phyloP scores from a whole-genome alignment of 2,113 vertebrate genomes.

The Emydura subglobosa region DNA sequence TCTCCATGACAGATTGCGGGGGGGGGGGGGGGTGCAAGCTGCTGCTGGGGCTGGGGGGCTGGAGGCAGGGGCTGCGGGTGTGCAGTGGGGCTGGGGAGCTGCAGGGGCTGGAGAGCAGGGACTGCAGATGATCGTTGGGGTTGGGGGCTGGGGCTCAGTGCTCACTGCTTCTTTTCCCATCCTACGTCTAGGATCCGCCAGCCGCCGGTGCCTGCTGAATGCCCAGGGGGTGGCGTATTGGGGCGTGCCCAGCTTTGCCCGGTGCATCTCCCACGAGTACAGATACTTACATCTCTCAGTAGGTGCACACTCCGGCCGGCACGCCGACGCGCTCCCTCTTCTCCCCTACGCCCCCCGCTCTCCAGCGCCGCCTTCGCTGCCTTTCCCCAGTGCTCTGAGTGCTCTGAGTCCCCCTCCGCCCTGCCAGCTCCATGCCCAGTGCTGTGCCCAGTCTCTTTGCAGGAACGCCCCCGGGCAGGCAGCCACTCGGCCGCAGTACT shows the following conservation, averaged over 20 bases:
- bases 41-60: neutral
- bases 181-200: slow-evolving; percentile 90
- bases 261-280: slow-evolving; percentile 98
- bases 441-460: neutral
- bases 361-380: neutral
- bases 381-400: too few relatives aligned
- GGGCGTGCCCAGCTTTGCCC: slow-evolving; percentile 98
- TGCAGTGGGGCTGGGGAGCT: neutral
- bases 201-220: slow-evolving; percentile 97
- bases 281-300: slow-evolving; percentile 96
- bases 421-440: neutral
- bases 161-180: neutral
- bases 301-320: slow-evolving; percentile 67
- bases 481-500: neutral
- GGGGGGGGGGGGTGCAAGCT: too few relatives aligned
- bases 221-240: slow-evolving; percentile 96
- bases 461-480: neutral
- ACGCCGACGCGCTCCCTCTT: neutral
- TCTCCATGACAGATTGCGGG: neutral
- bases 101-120: neutral
- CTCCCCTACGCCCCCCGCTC: neutral
- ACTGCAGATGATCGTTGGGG: neutral
- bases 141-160: neutral
- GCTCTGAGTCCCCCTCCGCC: neutral
- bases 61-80: neutral